Percentiles rank a stretch among this genome's conserved stretches.
phyloP scores from a whole-genome alignment of 1,140 invertebrate species.

The Drosophila elegans region DNA sequence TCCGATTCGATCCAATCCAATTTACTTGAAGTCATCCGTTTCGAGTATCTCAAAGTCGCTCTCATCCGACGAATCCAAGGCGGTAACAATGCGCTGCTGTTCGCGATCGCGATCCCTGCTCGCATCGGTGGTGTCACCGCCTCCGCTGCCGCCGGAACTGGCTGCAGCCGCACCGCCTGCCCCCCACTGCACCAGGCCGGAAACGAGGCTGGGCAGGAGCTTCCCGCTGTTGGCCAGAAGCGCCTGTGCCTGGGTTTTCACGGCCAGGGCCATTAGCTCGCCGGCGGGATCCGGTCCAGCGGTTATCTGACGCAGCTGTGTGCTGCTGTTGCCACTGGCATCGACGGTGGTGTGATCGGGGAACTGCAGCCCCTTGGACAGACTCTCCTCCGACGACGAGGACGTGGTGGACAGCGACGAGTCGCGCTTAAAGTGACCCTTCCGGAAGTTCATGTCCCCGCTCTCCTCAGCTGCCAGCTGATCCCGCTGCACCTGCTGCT shows the following conservation, averaged over 20 bases:
- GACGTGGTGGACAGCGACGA: conserved; percentile 79
- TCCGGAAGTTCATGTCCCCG: conserved; percentile 73
- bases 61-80: conserved; percentile 77
- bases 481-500: conserved; percentile 1
- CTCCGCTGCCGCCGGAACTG: not conserved
- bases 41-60: conserved; percentile 84
- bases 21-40: conserved; percentile 78
- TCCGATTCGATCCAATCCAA: conserved; percentile 4
- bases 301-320: conserved; percentile 44
- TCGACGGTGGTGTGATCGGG: conserved; percentile 73
- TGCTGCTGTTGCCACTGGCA: conserved; percentile 12
- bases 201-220: conserved; percentile 65
- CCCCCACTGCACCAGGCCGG: conserved; percentile 70
- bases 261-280: conserved; percentile 54
- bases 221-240: conserved; percentile 50
- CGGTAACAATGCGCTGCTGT: conserved; percentile 54
- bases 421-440: conserved; percentile 79
- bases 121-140: conserved; percentile 14
- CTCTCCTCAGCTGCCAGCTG: conserved; percentile 10
- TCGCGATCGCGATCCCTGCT: conserved; percentile 24
- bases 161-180: conserved; percentile 7
- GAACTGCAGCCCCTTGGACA: conserved; percentile 80
- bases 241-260: conserved; percentile 61
- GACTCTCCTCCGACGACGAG: conserved; percentile 80
- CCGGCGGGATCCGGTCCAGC: conserved; percentile 22